These are phyloP conservation scores for Lepus europaeus DNA, from an alignment of 2,113 vertebrate species.

Conservation along the genomic window DNA sequence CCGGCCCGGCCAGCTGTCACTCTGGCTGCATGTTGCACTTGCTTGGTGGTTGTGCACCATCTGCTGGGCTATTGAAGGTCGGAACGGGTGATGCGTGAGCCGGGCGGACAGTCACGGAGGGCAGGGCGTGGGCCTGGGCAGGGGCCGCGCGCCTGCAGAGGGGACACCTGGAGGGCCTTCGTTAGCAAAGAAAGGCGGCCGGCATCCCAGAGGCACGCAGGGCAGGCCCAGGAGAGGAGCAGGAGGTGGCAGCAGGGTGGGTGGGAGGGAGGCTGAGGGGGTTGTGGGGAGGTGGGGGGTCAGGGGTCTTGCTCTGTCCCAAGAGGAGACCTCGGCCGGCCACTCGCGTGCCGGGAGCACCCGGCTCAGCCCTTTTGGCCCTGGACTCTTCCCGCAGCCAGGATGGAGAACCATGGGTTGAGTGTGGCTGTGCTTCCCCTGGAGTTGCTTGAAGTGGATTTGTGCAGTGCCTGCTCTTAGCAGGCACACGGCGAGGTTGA, in stretches of 20 bases:
- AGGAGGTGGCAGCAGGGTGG: not conserved
- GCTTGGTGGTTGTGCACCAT: not conserved
- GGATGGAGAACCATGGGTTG: fast-evolving
- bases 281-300: not conserved
- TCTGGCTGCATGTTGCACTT: not conserved
- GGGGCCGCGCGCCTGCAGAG: too few species aligned
- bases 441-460: too few species aligned
- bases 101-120: too few species aligned
- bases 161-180: too few species aligned
- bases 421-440: not conserved
- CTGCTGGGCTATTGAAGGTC: not conserved
- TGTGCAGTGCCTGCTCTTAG: fast-evolving
- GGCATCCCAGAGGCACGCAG: not conserved
- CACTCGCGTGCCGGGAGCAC: too few species aligned
- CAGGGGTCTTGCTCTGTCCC: too few species aligned
- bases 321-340: not conserved
- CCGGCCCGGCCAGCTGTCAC: not conserved
- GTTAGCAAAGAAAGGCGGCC: too few species aligned
- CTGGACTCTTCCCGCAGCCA: too few species aligned
- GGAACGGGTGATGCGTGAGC: too few species aligned
- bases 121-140: too few species aligned
- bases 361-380: not conserved
- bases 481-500: fast-evolving
- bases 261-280: not conserved
- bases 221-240: not conserved